Evolutionary conservation across 2,797 vertebrate genomes (phyloP).

Genomic region (Centroberyx gerrardi): DNA sequence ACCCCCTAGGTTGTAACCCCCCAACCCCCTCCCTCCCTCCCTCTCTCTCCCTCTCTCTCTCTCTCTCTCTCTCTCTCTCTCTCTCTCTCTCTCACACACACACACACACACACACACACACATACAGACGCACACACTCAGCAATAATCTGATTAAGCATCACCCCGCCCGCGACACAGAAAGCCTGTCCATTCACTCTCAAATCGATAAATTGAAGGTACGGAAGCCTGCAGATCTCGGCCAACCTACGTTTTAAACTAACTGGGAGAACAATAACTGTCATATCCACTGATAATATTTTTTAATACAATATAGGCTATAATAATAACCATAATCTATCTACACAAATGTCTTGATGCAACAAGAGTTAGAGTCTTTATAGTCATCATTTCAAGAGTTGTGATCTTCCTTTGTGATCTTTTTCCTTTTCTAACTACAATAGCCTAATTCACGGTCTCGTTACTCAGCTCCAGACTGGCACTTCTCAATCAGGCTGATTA

Average conservation of each 20-base stretch:
- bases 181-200: conserved; percentile 46
- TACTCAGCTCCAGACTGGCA: neutral
- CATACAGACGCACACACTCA: conserved; percentile 28
- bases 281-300: neutral
- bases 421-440: no score
- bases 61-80: neutral
- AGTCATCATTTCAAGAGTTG: no score
- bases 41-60: neutral
- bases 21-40: conserved; percentile 35
- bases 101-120: conserved; percentile 1
- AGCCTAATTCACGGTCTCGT: neutral
- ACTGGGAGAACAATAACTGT: neutral
- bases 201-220: conserved; percentile 39
- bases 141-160: conserved; percentile 73
- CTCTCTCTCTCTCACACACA: conserved; percentile 1
- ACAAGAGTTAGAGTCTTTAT: no score
- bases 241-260: neutral
- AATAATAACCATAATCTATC: no score
- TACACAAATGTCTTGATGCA: no score
- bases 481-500: neutral
- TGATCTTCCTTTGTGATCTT: no score
- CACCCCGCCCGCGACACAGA: conserved; percentile 58
- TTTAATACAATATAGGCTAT: neutral
- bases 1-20: conserved; percentile 60
- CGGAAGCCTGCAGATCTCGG: neutral